Evolutionary conservation across 2,797 vertebrate genomes (phyloP), one percentile per base, ranked within the genome.

Genomic region (Limnodromus scolopaceus): DNA sequence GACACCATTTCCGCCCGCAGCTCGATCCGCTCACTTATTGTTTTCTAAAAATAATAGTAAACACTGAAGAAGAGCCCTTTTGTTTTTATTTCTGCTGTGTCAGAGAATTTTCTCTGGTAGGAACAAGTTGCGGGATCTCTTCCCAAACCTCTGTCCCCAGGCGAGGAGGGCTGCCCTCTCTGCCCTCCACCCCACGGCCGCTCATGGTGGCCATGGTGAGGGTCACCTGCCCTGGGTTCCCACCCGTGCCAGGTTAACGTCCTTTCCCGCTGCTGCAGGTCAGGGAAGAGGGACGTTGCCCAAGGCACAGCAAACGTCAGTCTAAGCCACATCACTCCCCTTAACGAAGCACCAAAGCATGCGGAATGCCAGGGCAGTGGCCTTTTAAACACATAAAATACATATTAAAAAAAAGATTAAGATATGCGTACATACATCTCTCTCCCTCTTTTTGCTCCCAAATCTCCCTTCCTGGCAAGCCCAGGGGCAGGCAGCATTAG

Each of bases 31-130:
- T 86, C 49, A 0, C 84, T 88, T 4, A 93, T 88, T 90, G 94
- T 95, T 89, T 87, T 76, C 89, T 92, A 92, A 93, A 96, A 96
- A 93, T 91, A 94, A 87, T 78, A 84, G 86, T 68, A 94, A 95
- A 92, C 74, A 63, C 79, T 15, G 45, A 92, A 94, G 84, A 87
- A 84, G 53, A 91, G 72, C 65, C 54, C 91, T 88, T 88, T 78
- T 91, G 89, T 23, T 68, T 76, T 53, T 24, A 30, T 24, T 78
- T 45, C 84, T 90, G 89, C 87, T 66, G 49, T 7, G 58, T 85
- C 76, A 57, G 66, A 94, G 63, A 39, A 45, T 45, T 83, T 72
- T 41, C 70, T 68, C 53, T 38, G 22, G 34, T 9, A 87, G 41
- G 27, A 72, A 38, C 11, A 49, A 78, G 39, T 16, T 16, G 28